Percentiles rank a stretch among this genome's conserved stretches.
Conservation (phyloP, 2,797 vertebrate species). For the Phoebastria nigripes region DNA sequence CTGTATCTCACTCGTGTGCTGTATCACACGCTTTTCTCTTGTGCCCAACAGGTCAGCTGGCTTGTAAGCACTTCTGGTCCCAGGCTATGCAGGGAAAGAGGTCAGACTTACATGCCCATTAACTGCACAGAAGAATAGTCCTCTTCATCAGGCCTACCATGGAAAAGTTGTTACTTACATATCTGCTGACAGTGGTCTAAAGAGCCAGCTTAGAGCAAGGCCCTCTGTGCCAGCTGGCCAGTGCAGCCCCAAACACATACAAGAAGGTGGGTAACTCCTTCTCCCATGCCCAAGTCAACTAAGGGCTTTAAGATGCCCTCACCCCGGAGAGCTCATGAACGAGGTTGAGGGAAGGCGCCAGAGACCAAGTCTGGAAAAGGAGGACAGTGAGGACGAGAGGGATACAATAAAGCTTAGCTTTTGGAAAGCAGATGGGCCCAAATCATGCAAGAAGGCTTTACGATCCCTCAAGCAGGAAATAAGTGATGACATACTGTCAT, state of each 20-base stretch:
- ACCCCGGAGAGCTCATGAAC: not conserved
- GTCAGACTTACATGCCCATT: not conserved
- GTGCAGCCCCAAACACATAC: not conserved
- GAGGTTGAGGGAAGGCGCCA: not conserved
- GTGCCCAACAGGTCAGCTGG: not conserved
- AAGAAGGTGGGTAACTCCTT: not conserved
- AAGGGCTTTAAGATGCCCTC: not conserved
- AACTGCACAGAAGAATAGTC: not conserved
- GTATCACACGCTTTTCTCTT: accelerated
- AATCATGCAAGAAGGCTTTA: conserved; percentile 4
- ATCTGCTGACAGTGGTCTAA: not conserved
- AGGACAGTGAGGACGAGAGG: not conserved
- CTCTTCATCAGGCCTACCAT: not conserved
- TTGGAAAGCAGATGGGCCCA: conserved; percentile 15
- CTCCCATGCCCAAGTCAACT: not conserved
- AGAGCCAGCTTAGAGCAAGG: not conserved
- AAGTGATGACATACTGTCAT: conserved; percentile 42
- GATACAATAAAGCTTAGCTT: not conserved
- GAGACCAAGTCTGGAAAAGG: not conserved
- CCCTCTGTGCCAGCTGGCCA: not conserved
- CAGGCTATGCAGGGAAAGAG: not conserved
- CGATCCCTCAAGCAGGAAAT: conserved; percentile 15
- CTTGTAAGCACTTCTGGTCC: not conserved
- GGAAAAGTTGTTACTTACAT: not conserved
- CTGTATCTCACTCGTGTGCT: accelerated